Evolutionary conservation across 2,888 invertebrate species (phyloP), one percentile per base, ranked within the genome.

Genomic region (Enchytraeus crypticus): DNA sequence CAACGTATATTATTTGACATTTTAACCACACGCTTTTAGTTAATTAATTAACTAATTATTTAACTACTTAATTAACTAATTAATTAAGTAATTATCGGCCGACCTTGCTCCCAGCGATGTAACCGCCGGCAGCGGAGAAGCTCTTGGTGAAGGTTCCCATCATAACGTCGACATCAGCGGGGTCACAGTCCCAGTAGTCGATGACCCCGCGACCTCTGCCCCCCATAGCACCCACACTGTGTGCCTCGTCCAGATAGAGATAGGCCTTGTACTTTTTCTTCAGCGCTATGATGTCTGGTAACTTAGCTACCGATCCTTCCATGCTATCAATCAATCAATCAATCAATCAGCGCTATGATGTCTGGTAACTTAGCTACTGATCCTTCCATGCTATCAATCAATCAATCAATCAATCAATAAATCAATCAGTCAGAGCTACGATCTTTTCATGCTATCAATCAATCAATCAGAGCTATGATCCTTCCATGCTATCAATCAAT

Each of bases 101-200:
- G n/a, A 88, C 89, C 84, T 87, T 88, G 30, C 87, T 83, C 62
- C 96, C 96, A 8, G 91, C 96, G 69, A 97, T 89, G 79, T 97
- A 97, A 8, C 97, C 97, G 53, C 97, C 97, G 64, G 92, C 89
- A 54, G 93, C 89, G 58, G 92, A 95, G 81, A 97, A 98, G 79
- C 96, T 96, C 83, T 98, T 98, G 1, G 97, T 97, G 79, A 93
- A 95, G 30, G 97, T 98, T 70, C 97, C 97, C 97, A 98, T 98
- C 67, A 95, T 83, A 71, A 84, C 74, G 69, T 98, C 97, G 23
- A 98, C 84, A 74, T 96, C 90, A 3, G 79, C 81, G 0, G 95
- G 87, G 81, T 87, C 83, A 64, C 88, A 85, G 51, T 86, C 86
- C 77, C 88, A 90, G 81, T 89, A 90, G 79, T 97, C 96, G 0